Evolutionary conservation across 30 jellyfish, hydroid and myxozoan species (phyloP).

Genomic region (Hydra vulgaris): DNA sequence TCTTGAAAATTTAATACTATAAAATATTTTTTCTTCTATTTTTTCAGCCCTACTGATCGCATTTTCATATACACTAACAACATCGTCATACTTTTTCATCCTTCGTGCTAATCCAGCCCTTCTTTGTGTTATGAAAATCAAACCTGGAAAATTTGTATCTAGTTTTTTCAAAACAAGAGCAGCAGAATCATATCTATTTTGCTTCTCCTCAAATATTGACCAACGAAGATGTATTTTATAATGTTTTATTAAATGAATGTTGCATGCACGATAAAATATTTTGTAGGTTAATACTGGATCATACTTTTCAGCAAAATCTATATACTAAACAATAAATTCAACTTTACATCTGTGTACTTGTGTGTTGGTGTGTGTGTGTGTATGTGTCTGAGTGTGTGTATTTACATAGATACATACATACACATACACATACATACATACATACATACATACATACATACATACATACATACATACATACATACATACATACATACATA

Average conservation of each 20-base stretch:
- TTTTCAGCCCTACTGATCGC: conserved; percentile 49
- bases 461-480: too few species aligned
- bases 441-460: too few species aligned
- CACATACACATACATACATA: too few species aligned
- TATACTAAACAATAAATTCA: conserved; percentile 36
- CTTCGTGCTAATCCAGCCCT: conserved; percentile 77
- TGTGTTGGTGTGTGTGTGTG: too few species aligned
- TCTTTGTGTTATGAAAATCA: conserved; percentile 64
- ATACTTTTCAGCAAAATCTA: conserved; percentile 43
- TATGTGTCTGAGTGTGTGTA: too few species aligned
- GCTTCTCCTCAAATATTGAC: conserved; percentile 89
- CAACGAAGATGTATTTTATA: conserved; percentile 56
- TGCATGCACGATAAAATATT: conserved; percentile 74
- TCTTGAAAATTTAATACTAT: conserved; percentile 56
- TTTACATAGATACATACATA: too few species aligned
- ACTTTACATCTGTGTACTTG: too few species aligned
- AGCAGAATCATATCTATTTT: conserved; percentile 36
- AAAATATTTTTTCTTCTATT: conserved; percentile 70
- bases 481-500: too few species aligned
- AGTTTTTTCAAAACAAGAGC: conserved; percentile 40
- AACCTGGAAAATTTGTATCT: conserved; percentile 68
- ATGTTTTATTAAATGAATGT: conserved; percentile 56
- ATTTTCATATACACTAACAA: conserved; percentile 37
- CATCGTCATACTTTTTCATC: conserved; percentile 35
- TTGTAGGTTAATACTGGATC: conserved; percentile 22